Evolutionary conservation across 2,888 invertebrate genomes (phyloP).

Genomic region (Melikaiella ostensackeni): DNA sequence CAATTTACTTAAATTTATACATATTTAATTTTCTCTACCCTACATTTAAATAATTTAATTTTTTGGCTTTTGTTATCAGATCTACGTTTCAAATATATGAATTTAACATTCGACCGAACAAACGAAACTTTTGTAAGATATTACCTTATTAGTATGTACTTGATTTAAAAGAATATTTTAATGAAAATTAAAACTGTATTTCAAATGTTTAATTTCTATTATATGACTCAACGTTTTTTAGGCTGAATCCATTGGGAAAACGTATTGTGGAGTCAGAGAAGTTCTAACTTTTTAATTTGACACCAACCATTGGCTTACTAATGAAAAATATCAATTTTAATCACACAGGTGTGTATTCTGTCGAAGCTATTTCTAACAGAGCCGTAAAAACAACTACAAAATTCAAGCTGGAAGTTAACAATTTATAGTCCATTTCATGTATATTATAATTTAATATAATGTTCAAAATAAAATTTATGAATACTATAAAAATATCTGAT

Average conservation of each 20-base stretch:
- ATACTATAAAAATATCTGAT: background rate
- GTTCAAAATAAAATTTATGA: background rate
- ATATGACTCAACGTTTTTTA: background rate
- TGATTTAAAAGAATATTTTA: too few species aligned
- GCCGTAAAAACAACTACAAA: background rate
- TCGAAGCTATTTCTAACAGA: background rate
- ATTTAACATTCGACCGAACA: background rate
- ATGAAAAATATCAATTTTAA: slow-evolving; percentile 9
- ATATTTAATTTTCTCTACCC: background rate
- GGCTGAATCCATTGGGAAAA: background rate
- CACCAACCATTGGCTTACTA: slow-evolving; percentile 7
- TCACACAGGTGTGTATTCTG: slow-evolving; percentile 17
- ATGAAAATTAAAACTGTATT: too few species aligned
- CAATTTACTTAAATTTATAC: background rate
- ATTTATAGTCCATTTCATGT: background rate
- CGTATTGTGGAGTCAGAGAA: background rate
- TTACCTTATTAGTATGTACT: too few species aligned
- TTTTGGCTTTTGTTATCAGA: background rate
- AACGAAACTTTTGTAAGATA: background rate
- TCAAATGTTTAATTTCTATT: too few species aligned
- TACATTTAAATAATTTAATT: background rate
- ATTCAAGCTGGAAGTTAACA: slow-evolving; percentile 12
- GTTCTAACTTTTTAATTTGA: background rate
- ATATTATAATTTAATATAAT: background rate
- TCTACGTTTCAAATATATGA: slow-evolving; percentile 9